Evolutionary conservation across 2,888 invertebrate genomes (phyloP).

Genomic region (Encarsia formosa): DNA sequence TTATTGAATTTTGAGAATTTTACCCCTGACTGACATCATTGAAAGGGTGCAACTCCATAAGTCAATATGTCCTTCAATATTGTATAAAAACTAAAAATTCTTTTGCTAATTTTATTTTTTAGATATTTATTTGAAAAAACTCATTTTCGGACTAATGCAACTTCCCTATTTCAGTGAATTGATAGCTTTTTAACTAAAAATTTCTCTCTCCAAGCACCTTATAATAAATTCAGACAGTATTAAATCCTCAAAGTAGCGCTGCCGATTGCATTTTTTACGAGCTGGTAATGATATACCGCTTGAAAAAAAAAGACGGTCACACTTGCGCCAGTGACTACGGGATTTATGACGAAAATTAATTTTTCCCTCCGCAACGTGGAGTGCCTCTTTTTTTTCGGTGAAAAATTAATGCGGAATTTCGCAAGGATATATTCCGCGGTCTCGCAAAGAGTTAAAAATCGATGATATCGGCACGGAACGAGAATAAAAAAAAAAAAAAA

Average conservation of each 20-base stretch:
- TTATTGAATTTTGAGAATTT: too few species aligned
- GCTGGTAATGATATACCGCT: background rate
- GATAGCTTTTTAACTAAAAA: too few species aligned
- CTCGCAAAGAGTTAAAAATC: background rate
- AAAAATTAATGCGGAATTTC: constrained; percentile 18
- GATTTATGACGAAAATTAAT: constrained; percentile 6
- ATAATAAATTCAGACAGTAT: too few species aligned
- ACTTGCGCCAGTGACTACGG: background rate
- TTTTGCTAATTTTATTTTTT: too few species aligned
- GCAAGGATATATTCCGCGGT: constrained; percentile 2
- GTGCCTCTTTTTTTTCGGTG: constrained; percentile 1
- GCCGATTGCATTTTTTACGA: constrained; percentile 6
- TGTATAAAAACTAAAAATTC: too few species aligned
- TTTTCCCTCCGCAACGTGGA: background rate
- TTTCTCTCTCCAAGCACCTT: too few species aligned
- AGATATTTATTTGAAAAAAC: too few species aligned
- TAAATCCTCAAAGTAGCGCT: background rate
- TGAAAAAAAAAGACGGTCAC: background rate
- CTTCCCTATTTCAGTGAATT: too few species aligned
- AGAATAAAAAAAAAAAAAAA: background rate
- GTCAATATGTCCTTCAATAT: too few species aligned
- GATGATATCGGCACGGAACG: background rate
- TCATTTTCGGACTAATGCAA: too few species aligned
- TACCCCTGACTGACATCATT: too few species aligned
- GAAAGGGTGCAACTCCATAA: too few species aligned